These are phyloP conservation scores for Stichopus chloronotus DNA, from an alignment of 35 echinoderm and acorn worm genomes.

Conservation along the genomic window DNA sequence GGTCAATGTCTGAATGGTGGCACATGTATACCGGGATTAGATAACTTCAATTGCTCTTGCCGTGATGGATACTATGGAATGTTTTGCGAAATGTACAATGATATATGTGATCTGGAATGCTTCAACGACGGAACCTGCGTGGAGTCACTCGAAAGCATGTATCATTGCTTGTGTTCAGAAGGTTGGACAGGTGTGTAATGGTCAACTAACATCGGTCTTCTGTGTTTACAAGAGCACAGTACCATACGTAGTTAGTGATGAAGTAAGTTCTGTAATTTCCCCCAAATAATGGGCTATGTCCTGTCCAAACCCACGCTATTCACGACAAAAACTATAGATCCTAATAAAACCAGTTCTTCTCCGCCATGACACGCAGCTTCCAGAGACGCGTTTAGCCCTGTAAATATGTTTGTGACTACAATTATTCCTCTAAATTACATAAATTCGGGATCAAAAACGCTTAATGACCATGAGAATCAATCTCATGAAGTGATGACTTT, in stretches of 20 bases:
- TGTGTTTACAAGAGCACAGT: not conserved
- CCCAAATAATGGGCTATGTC: not conserved
- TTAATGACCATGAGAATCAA: too few relatives aligned
- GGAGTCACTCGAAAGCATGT: not conserved
- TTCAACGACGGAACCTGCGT: not conserved
- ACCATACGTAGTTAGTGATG: not conserved
- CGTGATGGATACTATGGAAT: not conserved
- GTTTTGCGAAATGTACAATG: not conserved
- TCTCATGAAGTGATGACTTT: too few relatives aligned
- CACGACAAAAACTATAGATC: not conserved
- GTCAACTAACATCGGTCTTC: not conserved
- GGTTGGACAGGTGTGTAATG: not conserved
- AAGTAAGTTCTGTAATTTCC: not conserved
- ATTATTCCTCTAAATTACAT: too few relatives aligned
- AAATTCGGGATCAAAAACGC: too few relatives aligned
- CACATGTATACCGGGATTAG: not conserved
- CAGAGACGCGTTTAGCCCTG: too few relatives aligned
- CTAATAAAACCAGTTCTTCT: not conserved
- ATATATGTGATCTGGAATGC: not conserved
- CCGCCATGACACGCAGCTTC: too few relatives aligned
- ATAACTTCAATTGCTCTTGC: not conserved
- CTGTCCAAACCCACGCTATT: not conserved
- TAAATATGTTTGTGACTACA: too few relatives aligned
- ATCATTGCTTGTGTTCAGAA: not conserved
- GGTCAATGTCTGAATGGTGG: not conserved